phyloP scores from a whole-genome alignment of 2,113 vertebrate genomes.

The Chionis minor region DNA sequence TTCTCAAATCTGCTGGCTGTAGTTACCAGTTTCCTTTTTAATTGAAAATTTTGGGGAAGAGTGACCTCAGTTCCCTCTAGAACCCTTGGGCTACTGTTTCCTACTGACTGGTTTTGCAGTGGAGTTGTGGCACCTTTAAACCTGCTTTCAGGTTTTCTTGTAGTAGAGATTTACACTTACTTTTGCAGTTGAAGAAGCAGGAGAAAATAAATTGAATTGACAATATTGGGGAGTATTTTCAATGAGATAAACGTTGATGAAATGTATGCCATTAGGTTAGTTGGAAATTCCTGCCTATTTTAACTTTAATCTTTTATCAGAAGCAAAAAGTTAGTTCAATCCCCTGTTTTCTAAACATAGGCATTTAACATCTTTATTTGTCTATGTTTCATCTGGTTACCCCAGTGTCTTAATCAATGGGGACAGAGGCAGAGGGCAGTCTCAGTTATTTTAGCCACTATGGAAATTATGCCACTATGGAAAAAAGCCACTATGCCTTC shows the following conservation, averaged over 20 bases:
- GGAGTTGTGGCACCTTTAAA: neutral
- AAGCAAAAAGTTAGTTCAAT: neutral
- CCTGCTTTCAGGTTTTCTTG: neutral
- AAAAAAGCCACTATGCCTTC: no score
- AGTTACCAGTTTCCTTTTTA: neutral
- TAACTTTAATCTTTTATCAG: neutral
- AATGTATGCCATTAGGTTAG: neutral
- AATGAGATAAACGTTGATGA: neutral
- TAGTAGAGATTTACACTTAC: neutral
- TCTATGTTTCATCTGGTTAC: neutral
- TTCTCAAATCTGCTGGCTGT: neutral
- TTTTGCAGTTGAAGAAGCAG: neutral
- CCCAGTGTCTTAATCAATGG: neutral
- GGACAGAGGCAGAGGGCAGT: neutral
- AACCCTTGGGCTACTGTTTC: neutral
- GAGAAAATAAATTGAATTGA: neutral
- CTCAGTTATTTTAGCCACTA: neutral
- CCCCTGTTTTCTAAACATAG: neutral
- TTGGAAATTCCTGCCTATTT: neutral
- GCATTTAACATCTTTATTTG: neutral
- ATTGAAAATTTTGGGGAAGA: neutral
- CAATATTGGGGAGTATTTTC: neutral
- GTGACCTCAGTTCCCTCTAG: neutral
- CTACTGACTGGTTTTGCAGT: neutral
- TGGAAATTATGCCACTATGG: no score